A percentile compares a stretch with the other conserved stretches of the same genome.
phyloP scores from a whole-genome alignment of 2,797 vertebrate species.

The Urosaurus nigricauda region DNA sequence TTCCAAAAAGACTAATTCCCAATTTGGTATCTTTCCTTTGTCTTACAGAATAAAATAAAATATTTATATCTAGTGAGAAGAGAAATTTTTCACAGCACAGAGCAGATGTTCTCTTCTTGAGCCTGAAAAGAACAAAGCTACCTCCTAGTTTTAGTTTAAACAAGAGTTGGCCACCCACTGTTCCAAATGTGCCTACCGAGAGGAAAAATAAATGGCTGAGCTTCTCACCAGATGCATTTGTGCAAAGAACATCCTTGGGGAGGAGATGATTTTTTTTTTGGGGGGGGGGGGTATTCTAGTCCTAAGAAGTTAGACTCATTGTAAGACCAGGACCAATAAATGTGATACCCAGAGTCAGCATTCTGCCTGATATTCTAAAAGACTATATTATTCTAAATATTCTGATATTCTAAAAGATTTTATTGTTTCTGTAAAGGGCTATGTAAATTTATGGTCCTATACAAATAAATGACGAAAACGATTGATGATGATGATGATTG shows the following conservation, averaged over 20 bases:
- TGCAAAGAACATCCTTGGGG: slow-evolving; percentile 71
- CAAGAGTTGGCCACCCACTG: slow-evolving; percentile 86
- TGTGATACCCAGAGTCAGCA: background rate
- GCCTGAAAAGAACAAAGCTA: slow-evolving; percentile 77
- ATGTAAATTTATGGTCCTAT: no score
- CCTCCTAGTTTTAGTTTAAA: slow-evolving; percentile 83
- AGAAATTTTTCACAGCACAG: slow-evolving; percentile 49
- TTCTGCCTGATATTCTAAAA: background rate
- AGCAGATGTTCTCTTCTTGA: slow-evolving; percentile 76
- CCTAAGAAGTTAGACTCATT: slow-evolving; percentile 41
- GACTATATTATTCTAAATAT: rapidly evolving
- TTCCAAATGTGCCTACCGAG: slow-evolving; percentile 80
- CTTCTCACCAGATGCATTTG: slow-evolving; percentile 81
- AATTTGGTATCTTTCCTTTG: slow-evolving; percentile 10
- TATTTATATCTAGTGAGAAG: background rate
- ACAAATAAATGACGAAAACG: no score
- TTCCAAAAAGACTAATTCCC: slow-evolving; percentile 13
- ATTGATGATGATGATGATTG: no score
- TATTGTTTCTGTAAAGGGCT: no score
- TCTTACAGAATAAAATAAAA: background rate
- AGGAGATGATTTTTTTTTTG: slow-evolving; percentile 51
- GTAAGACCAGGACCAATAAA: slow-evolving; percentile 20
- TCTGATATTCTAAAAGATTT: no score
- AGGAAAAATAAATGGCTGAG: slow-evolving; percentile 89
- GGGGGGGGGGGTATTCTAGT: slow-evolving; percentile 59